phyloP scores from a whole-genome alignment of 2,888 invertebrate species.

The Belgica antarctica region DNA sequence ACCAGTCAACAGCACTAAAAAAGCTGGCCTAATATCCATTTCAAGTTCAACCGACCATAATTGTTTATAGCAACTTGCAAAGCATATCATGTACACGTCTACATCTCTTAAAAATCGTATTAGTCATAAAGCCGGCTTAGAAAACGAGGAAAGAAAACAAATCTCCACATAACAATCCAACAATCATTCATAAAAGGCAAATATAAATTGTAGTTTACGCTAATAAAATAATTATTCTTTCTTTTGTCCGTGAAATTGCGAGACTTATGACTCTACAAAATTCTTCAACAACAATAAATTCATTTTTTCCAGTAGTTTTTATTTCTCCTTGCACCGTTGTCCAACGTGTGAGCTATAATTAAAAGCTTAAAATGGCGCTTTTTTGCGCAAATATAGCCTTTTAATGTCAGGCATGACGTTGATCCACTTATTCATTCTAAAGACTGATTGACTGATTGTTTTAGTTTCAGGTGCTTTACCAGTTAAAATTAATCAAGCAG shows the following conservation, averaged over 20 bases:
- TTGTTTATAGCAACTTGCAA: conserved; percentile 19
- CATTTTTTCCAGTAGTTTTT: neutral
- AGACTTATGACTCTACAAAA: conserved; percentile 13
- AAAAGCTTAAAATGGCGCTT: conserved; percentile 15
- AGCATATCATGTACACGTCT: conserved; percentile 16
- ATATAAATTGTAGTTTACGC: conserved; percentile 16
- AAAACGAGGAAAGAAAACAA: conserved; percentile 16
- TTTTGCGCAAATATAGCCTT: conserved; percentile 7
- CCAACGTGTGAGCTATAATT: neutral
- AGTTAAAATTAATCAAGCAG: neutral
- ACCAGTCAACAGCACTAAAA: conserved; percentile 4
- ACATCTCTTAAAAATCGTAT: neutral
- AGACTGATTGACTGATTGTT: neutral
- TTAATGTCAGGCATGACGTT: neutral
- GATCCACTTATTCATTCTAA: neutral
- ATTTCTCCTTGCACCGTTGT: neutral
- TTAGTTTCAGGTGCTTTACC: neutral
- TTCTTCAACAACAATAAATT: neutral
- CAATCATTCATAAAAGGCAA: conserved; percentile 9
- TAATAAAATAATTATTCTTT: conserved; percentile 26
- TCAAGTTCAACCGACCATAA: conserved; percentile 20
- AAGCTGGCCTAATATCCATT: conserved; percentile 31
- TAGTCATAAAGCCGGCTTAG: neutral
- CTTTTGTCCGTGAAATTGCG: conserved; percentile 2
- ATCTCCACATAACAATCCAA: conserved; percentile 8